Percentiles rank a stretch among this genome's conserved stretches.
phyloP scores from a whole-genome alignment of 2,888 invertebrate species.

The Acleris sparsana region DNA sequence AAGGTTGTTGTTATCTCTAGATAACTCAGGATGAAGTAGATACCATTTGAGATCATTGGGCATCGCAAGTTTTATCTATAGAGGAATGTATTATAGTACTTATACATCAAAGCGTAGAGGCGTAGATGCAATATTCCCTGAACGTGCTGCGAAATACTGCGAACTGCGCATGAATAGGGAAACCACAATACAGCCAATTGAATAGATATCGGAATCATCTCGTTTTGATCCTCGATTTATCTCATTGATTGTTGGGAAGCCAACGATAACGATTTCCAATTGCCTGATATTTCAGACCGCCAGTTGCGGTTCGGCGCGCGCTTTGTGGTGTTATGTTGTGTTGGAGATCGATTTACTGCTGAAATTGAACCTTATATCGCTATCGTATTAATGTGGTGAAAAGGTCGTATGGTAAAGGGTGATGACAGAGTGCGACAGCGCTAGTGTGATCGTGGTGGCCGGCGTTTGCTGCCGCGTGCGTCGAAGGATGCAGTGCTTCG shows the following conservation, averaged over 20 bases:
- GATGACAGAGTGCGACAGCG: constrained; percentile 74
- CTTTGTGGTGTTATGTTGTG: constrained; percentile 49
- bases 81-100: too few species aligned
- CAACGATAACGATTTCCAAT: constrained; percentile 62
- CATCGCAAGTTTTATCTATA: not conserved
- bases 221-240: constrained; percentile 60
- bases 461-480: constrained; percentile 77
- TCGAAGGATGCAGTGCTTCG: constrained; percentile 78
- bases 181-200: constrained; percentile 26
- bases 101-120: too few species aligned
- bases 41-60: not conserved
- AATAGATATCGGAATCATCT: constrained; percentile 57
- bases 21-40: constrained; percentile 17
- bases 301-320: constrained; percentile 60
- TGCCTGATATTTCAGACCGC: constrained; percentile 52
- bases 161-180: not conserved
- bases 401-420: constrained; percentile 65
- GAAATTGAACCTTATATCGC: constrained; percentile 47
- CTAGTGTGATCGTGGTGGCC: constrained; percentile 64
- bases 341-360: constrained; percentile 37
- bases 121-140: constrained; percentile 13
- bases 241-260: constrained; percentile 56
- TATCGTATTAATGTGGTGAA: constrained; percentile 46
- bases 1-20: constrained; percentile 16
- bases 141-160: not conserved